Conservation (phyloP, 2,797 vertebrate species). For the Dipus sagitta region DNA sequence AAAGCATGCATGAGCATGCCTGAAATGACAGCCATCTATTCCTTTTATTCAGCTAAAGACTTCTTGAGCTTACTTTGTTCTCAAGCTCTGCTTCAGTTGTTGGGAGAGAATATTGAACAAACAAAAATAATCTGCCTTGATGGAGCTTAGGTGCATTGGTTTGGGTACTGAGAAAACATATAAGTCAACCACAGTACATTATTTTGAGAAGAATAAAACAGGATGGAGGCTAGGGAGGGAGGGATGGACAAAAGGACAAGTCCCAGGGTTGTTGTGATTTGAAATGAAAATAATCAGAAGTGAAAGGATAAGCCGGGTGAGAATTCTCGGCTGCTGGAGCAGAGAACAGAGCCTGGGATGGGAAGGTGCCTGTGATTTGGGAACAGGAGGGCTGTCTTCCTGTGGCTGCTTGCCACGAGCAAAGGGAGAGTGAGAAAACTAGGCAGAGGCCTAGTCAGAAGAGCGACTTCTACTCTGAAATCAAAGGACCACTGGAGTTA, state of each 20-base stretch:
- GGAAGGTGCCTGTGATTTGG: background rate
- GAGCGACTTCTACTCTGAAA: background rate
- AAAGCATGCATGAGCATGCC: background rate
- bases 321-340: background rate
- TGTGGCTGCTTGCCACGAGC: background rate
- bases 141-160: background rate
- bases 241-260: background rate
- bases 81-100: background rate
- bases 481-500: fast-evolving
- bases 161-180: background rate
- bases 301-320: background rate
- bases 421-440: background rate
- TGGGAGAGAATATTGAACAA: background rate
- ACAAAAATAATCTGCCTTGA: background rate
- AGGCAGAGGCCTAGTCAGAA: background rate
- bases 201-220: background rate
- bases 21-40: background rate
- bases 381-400: background rate
- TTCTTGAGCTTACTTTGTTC: background rate
- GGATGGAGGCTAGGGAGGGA: background rate
- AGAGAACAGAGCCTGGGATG: background rate
- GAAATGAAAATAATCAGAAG: background rate
- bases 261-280: background rate
- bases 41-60: slow-evolving; percentile 26
- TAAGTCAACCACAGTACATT: background rate